phyloP scores from a whole-genome alignment of 1,140 invertebrate species.

The Conopomorpha cramerella region DNA sequence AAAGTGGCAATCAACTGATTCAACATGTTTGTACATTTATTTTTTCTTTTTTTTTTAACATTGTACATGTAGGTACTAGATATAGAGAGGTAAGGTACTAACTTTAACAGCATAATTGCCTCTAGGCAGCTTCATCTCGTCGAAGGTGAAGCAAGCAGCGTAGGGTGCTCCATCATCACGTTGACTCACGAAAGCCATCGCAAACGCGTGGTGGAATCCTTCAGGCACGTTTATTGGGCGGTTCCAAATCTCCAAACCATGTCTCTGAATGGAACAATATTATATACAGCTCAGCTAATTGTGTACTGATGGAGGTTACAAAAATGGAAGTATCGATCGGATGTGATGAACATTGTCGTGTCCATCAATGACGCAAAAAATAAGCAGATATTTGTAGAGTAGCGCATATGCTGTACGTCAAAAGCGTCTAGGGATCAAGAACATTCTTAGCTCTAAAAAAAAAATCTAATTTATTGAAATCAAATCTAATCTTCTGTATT shows the following conservation, averaged over 20 bases:
- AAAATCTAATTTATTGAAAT: too few species aligned
- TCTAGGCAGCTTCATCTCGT: slow-evolving; percentile 54
- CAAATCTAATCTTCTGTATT: too few species aligned
- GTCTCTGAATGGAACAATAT: slow-evolving; percentile 66
- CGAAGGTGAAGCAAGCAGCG: slow-evolving; percentile 54
- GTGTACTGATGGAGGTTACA: not conserved
- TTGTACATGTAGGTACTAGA: too few species aligned
- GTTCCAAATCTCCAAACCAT: slow-evolving; percentile 92
- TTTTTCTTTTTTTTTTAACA: too few species aligned
- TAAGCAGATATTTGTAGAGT: too few species aligned
- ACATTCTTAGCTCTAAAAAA: too few species aligned
- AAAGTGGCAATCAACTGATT: too few species aligned
- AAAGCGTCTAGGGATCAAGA: too few species aligned
- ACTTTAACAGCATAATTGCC: slow-evolving; percentile 55
- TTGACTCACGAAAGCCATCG: slow-evolving; percentile 84
- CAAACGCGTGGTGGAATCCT: slow-evolving; percentile 84
- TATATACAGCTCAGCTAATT: too few species aligned
- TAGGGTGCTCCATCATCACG: slow-evolving; percentile 90
- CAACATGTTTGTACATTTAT: too few species aligned
- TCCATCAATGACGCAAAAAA: not conserved
- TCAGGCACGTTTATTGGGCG: slow-evolving; percentile 81
- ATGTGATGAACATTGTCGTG: not conserved
- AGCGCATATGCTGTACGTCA: too few species aligned
- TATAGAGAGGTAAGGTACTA: too few species aligned
- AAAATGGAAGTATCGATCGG: not conserved